Conservation (phyloP, 2,888 invertebrate genomes). For the Adineta ricciae region DNA sequence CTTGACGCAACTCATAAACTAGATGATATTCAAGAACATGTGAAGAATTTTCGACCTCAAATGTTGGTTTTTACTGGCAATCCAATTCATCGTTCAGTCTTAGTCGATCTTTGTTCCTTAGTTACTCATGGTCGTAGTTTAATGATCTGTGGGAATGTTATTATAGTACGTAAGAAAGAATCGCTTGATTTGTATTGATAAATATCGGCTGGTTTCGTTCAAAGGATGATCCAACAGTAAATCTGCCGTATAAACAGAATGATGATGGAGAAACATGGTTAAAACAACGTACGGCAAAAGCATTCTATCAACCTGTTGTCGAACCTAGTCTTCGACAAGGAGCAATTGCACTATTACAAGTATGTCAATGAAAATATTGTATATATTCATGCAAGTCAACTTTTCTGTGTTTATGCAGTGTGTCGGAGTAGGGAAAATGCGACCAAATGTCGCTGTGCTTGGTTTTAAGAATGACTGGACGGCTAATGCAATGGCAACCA, state of each 20-base stretch:
- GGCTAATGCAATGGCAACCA: slow-evolving; percentile 63
- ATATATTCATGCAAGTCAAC: background rate
- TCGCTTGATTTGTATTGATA: background rate
- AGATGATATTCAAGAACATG: slow-evolving; percentile 80
- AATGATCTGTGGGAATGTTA: slow-evolving; percentile 76
- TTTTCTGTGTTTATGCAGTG: slow-evolving; percentile 41
- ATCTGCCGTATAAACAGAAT: background rate
- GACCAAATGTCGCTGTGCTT: slow-evolving; percentile 82
- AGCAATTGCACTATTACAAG: slow-evolving; percentile 73
- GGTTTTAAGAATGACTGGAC: slow-evolving; percentile 91
- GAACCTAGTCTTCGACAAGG: slow-evolving; percentile 55
- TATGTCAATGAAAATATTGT: slow-evolving; percentile 42
- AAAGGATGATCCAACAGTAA: background rate
- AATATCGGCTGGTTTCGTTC: background rate
- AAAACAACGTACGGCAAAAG: slow-evolving; percentile 68
- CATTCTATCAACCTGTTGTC: slow-evolving; percentile 65
- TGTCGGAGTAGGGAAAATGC: slow-evolving; percentile 80
- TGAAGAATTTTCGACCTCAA: slow-evolving; percentile 91
- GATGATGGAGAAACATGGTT: slow-evolving; percentile 59
- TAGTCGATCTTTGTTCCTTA: slow-evolving; percentile 78
- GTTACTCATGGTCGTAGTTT: slow-evolving; percentile 81
- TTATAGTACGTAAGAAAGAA: slow-evolving; percentile 56
- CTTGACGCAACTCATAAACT: slow-evolving; percentile 74
- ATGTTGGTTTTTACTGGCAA: slow-evolving; percentile 72
- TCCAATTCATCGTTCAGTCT: slow-evolving; percentile 71